Evolutionary conservation across 2,113 vertebrate species (phyloP), one percentile per base, ranked within the genome.

Genomic region (Scomber japonicus): DNA sequence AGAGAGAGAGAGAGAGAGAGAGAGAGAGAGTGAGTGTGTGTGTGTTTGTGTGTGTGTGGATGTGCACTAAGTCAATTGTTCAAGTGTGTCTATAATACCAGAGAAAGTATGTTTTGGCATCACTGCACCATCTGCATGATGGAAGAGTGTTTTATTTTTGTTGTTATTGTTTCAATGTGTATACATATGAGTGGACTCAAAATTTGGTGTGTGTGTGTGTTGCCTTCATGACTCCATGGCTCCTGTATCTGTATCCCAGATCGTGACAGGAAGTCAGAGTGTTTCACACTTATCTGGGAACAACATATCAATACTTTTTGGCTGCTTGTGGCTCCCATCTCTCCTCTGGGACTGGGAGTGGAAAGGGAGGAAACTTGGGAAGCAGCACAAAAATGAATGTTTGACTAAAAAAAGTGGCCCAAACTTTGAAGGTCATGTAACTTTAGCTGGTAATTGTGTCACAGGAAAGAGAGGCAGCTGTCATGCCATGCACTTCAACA

Each of bases 231-330:
- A 59, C 71, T 62, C 50, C 30, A 54, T 56, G 48, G 55, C 63
- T 78, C 30, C 61, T 24, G 51, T 77, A 71, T 85, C 75, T 83
- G 69, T 66, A 69, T 82, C 69, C 66, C 57, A 80, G 57, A 78
- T 77, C 79, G 46, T 72, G 72, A 89, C 88, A 88, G 89, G 86
- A 92, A 91, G 76, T 89, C 27, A 0, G 56, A 76, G 64, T 27
- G 71, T 86, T 90, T 89, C 80, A 59, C 50, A 63, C 78, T 81
- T 31, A 21, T 51, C 46, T 51, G 64, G 50, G 70, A 84, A 78
- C 51, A 64, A 71, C 46, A 61, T 82, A 63, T 85, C 67, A 61
- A 24, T 73, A 27, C 59, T 40, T 88, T 88, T 87, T 81, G 84
- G 78, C 56, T 57, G 44, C 71, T 76, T 31, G 31, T 40, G 40